A percentile compares a stretch with the other conserved stretches of the same genome.
These are phyloP conservation scores for Diachrysia chrysitis DNA, from an alignment of 2,888 invertebrate species.

Conservation along the genomic window DNA sequence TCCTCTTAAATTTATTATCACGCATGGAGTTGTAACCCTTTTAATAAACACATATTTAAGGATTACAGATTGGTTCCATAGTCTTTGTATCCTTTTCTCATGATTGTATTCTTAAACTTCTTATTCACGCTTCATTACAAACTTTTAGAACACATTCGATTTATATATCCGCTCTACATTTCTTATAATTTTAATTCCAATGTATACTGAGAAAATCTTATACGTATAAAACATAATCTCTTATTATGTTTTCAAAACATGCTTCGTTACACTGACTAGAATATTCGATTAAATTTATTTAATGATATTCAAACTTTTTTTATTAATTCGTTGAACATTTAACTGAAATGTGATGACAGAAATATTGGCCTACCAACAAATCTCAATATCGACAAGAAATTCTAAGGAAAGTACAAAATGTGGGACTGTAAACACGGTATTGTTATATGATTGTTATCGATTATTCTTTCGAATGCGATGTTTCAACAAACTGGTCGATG, in stretches of 20 bases:
- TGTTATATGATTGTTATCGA: constrained; percentile 42
- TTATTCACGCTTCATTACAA: constrained; percentile 49
- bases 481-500: constrained; percentile 45
- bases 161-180: constrained; percentile 27
- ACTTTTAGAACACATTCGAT: constrained; percentile 26
- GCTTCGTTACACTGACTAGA: constrained; percentile 23
- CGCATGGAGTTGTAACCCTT: constrained; percentile 6
- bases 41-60: constrained; percentile 5
- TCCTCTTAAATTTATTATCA: neutral
- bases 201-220: constrained; percentile 14
- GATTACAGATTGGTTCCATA: constrained; percentile 25
- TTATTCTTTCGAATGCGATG: constrained; percentile 38
- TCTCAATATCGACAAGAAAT: constrained; percentile 5
- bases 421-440: constrained; percentile 32
- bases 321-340: neutral
- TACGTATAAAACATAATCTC: constrained; percentile 41
- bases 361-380: neutral
- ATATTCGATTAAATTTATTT: neutral
- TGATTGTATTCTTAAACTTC: constrained; percentile 20
- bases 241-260: constrained; percentile 41
- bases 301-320: neutral
- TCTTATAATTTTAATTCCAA: constrained; percentile 22
- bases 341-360: neutral
- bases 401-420: constrained; percentile 23
- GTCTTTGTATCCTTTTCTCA: constrained; percentile 21